Evolutionary conservation across 2,888 invertebrate species (phyloP), one percentile per base, ranked within the genome.

Genomic region (Syrista parreyssii): DNA sequence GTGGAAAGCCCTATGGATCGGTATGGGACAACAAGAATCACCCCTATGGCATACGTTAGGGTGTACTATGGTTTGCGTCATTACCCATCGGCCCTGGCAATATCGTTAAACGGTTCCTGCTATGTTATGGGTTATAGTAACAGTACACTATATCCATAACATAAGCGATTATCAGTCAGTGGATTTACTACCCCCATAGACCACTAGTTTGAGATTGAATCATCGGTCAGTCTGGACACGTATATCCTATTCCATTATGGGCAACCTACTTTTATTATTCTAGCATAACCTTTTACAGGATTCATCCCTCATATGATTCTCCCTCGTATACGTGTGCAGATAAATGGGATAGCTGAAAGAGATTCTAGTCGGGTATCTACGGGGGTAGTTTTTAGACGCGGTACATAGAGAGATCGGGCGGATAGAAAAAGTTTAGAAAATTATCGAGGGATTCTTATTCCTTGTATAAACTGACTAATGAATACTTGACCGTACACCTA

Each of bases 91-190:
- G 68, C 74, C 15, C 34, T 74, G 36, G 34, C 36, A 68, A 73
- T 74, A 74, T 35, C 77, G 77, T 77, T 77, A 77, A 68, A 68
- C 74, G 74, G 68, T 32, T n/a, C 36, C 68, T 40, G 74, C 74
- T 73, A 36, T 32, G 31, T 68, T 72, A 74, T 68, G 77, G 74
- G 77, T 74, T 77, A 77, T 74, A 23, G 36, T 68, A 68, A 34
- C 15, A 11, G 72, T 11, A 23, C 71, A 68, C 73, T 35, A 55
- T 75, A 78, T 75, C 75, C 75, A 75, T 75, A 34, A 55, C 75
- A 75, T 75, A 75, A 78, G 40, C 78, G 75, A 78, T 75, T 78
- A 78, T 75, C 75, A 78, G 78, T 75, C 71, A 30, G 31, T 12
- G 30, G 4, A 30, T 33, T 55, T 55, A 55, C 9, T 9, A 23